Conservation (phyloP, 2,113 vertebrate species). For the Columba janthina region DNA sequence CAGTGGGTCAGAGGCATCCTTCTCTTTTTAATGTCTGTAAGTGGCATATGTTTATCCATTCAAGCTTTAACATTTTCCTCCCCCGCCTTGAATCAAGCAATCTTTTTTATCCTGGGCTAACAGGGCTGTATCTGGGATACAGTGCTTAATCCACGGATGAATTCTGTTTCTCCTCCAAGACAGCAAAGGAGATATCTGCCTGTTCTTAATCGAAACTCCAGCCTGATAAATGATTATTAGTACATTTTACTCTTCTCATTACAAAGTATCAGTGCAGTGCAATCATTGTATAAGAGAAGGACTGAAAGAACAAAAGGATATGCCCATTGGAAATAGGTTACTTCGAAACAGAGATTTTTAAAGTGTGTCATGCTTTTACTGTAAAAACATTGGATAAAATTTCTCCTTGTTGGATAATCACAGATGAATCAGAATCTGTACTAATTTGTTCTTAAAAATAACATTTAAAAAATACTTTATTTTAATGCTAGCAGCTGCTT, state of each 20-base stretch:
- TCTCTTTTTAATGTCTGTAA: not conserved
- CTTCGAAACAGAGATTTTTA: not conserved
- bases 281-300: not conserved
- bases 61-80: not conserved
- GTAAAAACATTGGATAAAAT: not conserved
- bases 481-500: not conserved
- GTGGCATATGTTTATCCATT: not conserved
- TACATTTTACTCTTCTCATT: not conserved
- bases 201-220: not conserved
- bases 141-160: fast-evolving
- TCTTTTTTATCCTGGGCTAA: not conserved
- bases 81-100: not conserved
- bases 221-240: not conserved
- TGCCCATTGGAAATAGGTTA: not conserved
- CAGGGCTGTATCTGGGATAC: not conserved
- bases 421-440: not conserved
- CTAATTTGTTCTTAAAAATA: not conserved
- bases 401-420: not conserved
- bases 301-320: not conserved
- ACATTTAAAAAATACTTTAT: not conserved
- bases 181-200: not conserved
- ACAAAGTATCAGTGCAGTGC: not conserved
- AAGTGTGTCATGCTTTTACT: not conserved
- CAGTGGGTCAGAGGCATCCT: not conserved
- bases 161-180: fast-evolving